Conservation (phyloP, 2,113 vertebrate species). For the Leptocoma aspasia region DNA sequence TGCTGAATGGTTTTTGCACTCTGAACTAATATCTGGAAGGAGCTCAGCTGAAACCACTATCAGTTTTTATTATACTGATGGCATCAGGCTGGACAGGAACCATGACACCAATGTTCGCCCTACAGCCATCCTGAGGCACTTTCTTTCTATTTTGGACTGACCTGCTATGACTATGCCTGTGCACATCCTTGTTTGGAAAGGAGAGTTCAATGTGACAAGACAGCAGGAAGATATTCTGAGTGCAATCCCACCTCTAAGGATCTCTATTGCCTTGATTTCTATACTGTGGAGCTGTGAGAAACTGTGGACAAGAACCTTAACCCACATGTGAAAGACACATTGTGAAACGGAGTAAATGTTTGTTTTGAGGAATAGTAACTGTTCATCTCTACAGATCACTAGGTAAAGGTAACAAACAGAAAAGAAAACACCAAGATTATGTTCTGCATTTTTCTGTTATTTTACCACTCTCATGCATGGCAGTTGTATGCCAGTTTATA, state of each 20-base stretch:
- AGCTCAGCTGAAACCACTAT: neutral
- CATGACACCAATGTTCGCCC: neutral
- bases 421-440: neutral
- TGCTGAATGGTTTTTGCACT: neutral
- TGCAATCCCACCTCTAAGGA: neutral
- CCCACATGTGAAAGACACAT: neutral
- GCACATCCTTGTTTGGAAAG: neutral
- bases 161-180: neutral
- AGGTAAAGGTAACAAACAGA: neutral
- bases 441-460: neutral
- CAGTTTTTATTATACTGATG: neutral
- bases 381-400: neutral
- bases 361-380: neutral
- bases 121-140: neutral
- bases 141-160: slow-evolving; percentile 10
- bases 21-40: neutral
- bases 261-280: neutral
- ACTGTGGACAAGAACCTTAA: neutral
- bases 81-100: neutral
- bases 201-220: neutral
- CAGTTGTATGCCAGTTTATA: neutral
- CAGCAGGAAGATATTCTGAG: neutral
- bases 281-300: neutral
- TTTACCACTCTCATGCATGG: neutral
- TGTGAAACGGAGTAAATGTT: neutral